Evolutionary conservation across 2,797 vertebrate genomes (phyloP).

Genomic region (Benthosema pterotum): DNA sequence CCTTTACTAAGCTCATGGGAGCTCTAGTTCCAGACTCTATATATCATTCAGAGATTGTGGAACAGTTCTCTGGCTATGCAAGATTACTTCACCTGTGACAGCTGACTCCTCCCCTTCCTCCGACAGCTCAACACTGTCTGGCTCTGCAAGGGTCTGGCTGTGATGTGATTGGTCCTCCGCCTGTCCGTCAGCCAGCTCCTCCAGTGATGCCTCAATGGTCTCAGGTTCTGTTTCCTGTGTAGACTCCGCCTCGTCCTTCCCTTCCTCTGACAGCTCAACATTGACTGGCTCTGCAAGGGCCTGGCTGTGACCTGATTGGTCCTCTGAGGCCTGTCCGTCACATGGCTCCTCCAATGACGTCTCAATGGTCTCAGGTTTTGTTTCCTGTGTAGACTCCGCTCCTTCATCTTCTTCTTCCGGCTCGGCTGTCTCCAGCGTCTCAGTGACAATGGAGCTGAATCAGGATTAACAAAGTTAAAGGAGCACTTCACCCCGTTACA

Average conservation of each 20-base stretch:
- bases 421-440: too few species aligned
- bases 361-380: background rate
- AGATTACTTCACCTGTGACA: conserved; percentile 35
- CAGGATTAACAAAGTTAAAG: too few species aligned
- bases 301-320: conserved; percentile 39
- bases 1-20: too few species aligned
- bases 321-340: conserved; percentile 36
- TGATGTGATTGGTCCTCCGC: conserved; percentile 43
- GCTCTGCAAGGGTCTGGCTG: conserved; percentile 29
- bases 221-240: background rate
- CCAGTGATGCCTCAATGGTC: conserved; percentile 9
- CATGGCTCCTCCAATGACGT: conserved; percentile 27
- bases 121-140: conserved; percentile 28
- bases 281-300: conserved; percentile 27
- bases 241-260: conserved; percentile 30
- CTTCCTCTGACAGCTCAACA: conserved; percentile 43
- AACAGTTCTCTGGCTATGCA: too few species aligned
- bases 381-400: background rate
- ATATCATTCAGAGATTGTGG: too few species aligned
- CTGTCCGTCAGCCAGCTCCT: conserved; percentile 35
- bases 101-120: conserved; percentile 52
- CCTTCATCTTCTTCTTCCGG: conserved; percentile 19
- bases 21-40: too few species aligned
- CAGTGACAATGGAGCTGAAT: too few species aligned
- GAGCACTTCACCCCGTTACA: too few species aligned